Conservation (phyloP, 2,888 invertebrate genomes). For the Ormyrus pomaceus region DNA sequence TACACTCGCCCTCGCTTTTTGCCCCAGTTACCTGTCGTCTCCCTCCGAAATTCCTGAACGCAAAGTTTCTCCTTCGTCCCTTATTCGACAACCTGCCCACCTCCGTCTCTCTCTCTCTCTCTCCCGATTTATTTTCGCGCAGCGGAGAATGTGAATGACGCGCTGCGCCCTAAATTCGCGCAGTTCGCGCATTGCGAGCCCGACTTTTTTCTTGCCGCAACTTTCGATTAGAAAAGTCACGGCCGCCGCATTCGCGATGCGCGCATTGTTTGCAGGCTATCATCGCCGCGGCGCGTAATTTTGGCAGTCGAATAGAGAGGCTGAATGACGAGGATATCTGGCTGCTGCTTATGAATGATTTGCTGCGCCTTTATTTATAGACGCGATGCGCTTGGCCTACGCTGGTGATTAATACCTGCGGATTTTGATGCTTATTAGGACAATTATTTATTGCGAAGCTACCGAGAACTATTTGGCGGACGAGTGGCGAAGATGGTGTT, state of each 20-base stretch:
- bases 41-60: neutral
- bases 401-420: slow-evolving; percentile 20
- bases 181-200: too few species aligned
- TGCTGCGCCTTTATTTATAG: neutral
- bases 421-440: slow-evolving; percentile 25
- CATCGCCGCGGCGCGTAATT: neutral
- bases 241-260: neutral
- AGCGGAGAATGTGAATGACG: slow-evolving; percentile 45
- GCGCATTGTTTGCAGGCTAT: slow-evolving; percentile 10
- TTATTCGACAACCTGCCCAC: neutral
- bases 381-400: neutral
- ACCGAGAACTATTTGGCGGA: too few species aligned
- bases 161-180: slow-evolving; percentile 44
- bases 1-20: slow-evolving; percentile 23
- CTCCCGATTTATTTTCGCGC: slow-evolving; percentile 51
- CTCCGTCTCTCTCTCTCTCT: too few species aligned
- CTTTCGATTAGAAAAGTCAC: too few species aligned
- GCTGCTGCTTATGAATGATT: slow-evolving; percentile 19
- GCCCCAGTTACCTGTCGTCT: slow-evolving; percentile 28
- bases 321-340: neutral
- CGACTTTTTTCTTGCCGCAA: too few species aligned
- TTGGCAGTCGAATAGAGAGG: neutral
- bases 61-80: slow-evolving; percentile 12
- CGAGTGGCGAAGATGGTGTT: too few species aligned
- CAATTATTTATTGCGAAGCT: slow-evolving; percentile 21